These are phyloP conservation scores for Toxostoma redivivum DNA, from an alignment of 2,113 vertebrate genomes.

Conservation along the genomic window DNA sequence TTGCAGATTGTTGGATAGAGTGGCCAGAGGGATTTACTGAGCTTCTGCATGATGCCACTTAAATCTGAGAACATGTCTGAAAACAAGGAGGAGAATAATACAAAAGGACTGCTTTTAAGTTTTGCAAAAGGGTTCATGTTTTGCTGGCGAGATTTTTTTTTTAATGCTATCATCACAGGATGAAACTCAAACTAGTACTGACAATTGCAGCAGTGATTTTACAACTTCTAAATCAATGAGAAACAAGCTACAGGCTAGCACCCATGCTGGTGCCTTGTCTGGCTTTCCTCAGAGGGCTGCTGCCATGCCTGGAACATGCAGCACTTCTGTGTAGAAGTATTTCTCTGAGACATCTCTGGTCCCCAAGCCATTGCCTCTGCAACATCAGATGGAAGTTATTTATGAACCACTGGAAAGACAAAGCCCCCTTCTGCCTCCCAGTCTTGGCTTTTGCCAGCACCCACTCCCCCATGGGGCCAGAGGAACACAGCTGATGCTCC, in stretches of 20 bases:
- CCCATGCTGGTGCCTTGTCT: background rate
- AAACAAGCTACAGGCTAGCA: background rate
- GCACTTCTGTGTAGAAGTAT: background rate
- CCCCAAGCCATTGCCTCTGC: background rate
- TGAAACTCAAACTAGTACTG: background rate
- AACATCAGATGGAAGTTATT: background rate
- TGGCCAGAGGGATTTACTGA: background rate
- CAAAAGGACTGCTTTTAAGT: background rate
- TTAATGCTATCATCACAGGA: background rate
- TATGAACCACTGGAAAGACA: rapidly evolving
- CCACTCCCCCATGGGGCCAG: rapidly evolving
- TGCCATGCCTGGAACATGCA: background rate
- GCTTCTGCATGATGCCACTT: background rate
- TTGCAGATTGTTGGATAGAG: background rate
- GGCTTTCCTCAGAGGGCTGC: background rate
- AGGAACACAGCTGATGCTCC: rapidly evolving
- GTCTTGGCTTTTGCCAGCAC: background rate
- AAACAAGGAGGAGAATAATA: background rate
- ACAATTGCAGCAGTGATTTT: background rate
- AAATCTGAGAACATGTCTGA: background rate
- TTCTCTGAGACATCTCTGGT: background rate
- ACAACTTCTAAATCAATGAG: background rate
- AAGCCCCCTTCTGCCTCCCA: background rate
- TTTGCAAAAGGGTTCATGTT: background rate
- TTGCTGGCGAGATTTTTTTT: background rate